These are phyloP conservation scores for Passer domesticus DNA, from an alignment of 2,113 vertebrate species.

Conservation along the genomic window DNA sequence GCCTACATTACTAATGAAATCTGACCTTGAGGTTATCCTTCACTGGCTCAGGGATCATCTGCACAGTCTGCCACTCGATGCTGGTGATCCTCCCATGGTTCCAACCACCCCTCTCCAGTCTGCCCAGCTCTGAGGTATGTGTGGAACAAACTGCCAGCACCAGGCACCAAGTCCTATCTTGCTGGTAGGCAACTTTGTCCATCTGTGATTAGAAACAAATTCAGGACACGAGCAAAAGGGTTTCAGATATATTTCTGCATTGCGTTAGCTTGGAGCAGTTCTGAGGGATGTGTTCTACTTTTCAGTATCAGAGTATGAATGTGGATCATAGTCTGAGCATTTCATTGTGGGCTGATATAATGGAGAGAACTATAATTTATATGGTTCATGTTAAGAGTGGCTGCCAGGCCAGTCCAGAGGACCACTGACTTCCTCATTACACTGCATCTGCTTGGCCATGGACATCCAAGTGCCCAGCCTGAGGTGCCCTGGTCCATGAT, in stretches of 20 bases:
- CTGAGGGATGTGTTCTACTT: background rate
- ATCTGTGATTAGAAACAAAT: background rate
- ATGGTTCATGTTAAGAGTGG: background rate
- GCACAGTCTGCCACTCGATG: background rate
- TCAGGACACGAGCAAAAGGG: background rate
- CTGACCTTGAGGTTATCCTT: background rate
- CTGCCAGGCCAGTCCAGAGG: background rate
- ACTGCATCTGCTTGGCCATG: background rate
- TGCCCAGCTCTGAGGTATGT: background rate
- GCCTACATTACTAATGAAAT: background rate
- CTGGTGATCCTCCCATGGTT: background rate
- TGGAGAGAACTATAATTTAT: background rate
- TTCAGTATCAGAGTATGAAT: background rate
- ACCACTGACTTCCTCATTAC: background rate
- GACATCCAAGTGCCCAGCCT: background rate
- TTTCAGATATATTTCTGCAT: background rate
- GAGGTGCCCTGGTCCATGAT: background rate
- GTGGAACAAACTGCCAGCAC: background rate
- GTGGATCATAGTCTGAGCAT: background rate
- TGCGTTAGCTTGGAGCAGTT: background rate
- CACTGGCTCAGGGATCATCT: background rate
- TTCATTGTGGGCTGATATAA: background rate
- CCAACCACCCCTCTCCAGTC: background rate
- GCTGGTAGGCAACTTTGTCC: background rate
- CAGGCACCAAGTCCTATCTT: background rate